Conservation (phyloP, 2,888 invertebrate species). For the Nebria brevicollis region DNA sequence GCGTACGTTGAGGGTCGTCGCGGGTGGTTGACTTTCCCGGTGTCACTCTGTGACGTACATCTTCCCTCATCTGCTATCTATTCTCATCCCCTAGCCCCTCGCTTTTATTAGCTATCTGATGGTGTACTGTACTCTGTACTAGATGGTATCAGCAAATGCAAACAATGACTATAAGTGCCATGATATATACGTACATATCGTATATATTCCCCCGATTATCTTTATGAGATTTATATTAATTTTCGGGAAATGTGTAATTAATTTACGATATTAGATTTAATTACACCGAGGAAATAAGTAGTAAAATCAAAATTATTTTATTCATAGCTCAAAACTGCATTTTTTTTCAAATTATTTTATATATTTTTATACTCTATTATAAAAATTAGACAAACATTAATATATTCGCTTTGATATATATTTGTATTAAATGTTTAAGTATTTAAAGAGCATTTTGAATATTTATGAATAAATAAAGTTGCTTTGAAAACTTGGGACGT, state of each 20-base stretch:
- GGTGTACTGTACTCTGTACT: background rate
- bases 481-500: background rate
- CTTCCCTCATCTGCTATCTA: conserved; percentile 1
- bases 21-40: conserved; percentile 24
- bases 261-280: background rate
- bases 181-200: background rate
- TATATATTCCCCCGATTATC: background rate
- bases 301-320: no score
- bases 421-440: no score
- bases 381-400: no score
- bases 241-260: background rate
- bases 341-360: no score
- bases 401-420: no score
- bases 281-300: background rate
- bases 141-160: background rate
- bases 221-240: conserved; percentile 1
- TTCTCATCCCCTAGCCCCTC: background rate
- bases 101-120: background rate
- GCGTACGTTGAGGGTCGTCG: conserved; percentile 10
- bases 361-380: no score
- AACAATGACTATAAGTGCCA: background rate
- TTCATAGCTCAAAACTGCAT: no score
- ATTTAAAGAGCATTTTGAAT: background rate
- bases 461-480: background rate
- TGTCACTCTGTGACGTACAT: background rate